Conservation (phyloP, 2,113 vertebrate genomes). For the Melanerpes aurifrons region DNA sequence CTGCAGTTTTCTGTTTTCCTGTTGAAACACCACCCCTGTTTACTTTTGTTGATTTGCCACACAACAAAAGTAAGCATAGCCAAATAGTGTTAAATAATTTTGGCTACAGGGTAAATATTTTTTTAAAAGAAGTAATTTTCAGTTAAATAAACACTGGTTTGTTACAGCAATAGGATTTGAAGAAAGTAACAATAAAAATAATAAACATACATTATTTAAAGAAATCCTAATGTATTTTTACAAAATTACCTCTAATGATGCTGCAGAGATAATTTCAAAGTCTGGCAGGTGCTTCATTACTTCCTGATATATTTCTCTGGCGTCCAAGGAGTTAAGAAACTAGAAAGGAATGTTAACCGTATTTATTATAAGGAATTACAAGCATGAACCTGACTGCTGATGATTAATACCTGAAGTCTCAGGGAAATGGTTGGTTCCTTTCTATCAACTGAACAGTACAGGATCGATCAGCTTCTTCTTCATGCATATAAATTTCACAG, state of each 20-base stretch:
- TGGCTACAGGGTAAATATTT: neutral
- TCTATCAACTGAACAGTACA: neutral
- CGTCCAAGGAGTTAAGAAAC: constrained; percentile 91
- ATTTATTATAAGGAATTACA: neutral
- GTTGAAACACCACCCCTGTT: neutral
- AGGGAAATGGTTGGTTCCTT: neutral
- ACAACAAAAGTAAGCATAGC: neutral
- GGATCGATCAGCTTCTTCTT: neutral
- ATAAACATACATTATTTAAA: neutral
- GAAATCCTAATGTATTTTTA: neutral
- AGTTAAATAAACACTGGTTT: neutral
- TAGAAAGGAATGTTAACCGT: constrained; percentile 65
- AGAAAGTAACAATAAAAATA: neutral
- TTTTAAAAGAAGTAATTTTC: neutral
- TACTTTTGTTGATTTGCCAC: neutral
- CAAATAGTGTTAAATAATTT: neutral
- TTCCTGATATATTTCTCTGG: constrained; percentile 91
- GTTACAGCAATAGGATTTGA: neutral
- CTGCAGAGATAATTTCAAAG: constrained; percentile 83
- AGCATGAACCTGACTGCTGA: neutral
- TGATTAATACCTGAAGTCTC: neutral
- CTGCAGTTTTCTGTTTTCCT: neutral
- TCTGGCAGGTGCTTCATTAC: constrained; percentile 89
- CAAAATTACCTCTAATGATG: constrained; percentile 84
- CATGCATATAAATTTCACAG: neutral